These are phyloP conservation scores for Ruditapes philippinarum DNA, from an alignment of 1,140 invertebrate species.

Conservation along the genomic window DNA sequence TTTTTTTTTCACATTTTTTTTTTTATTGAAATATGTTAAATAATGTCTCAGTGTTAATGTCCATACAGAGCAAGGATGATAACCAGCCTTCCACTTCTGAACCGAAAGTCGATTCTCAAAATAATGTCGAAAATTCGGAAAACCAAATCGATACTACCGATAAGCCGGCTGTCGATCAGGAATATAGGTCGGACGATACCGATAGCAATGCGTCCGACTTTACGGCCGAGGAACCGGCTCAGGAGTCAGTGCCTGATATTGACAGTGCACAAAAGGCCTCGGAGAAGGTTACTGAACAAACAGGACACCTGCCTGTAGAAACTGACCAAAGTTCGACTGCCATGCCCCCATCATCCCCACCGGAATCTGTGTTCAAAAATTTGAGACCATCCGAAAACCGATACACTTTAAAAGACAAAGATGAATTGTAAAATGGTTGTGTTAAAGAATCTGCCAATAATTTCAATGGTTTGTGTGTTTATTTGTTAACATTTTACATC, in stretches of 20 bases:
- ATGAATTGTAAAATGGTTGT: slow-evolving; percentile 51
- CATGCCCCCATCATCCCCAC: slow-evolving; percentile 93
- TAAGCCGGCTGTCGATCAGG: too few species aligned
- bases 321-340: slow-evolving; percentile 32
- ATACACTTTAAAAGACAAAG: slow-evolving; percentile 92
- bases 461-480: neutral
- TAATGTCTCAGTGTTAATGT: slow-evolving; percentile 5
- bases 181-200: neutral
- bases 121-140: too few species aligned
- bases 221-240: too few species aligned
- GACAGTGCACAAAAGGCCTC: neutral
- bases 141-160: too few species aligned
- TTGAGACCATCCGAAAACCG: slow-evolving; percentile 98
- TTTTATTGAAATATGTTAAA: too few species aligned
- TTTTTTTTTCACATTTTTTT: too few species aligned
- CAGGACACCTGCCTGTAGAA: slow-evolving; percentile 23
- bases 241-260: too few species aligned
- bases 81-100: neutral
- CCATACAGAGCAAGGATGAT: slow-evolving; percentile 9
- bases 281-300: neutral
- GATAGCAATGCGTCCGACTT: neutral
- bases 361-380: slow-evolving; percentile 99
- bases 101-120: too few species aligned
- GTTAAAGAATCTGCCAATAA: too few species aligned
- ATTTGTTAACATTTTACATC: too few species aligned